Evolutionary conservation across 1,140 invertebrate genomes (phyloP).

Genomic region (Andrena cerasifolii): DNA sequence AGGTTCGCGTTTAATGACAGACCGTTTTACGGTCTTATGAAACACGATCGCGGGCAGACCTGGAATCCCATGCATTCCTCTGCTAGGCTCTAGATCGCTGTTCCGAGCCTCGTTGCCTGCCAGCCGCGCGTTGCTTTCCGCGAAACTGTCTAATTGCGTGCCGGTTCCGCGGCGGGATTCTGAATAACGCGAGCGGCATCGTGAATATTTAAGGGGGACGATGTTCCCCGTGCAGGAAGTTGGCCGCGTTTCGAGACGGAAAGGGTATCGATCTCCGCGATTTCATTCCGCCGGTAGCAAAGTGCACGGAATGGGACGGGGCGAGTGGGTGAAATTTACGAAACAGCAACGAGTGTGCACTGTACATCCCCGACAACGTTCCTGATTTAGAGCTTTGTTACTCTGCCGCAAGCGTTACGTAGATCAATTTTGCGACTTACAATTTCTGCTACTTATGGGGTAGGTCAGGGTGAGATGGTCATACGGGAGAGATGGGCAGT

Average conservation of each 20-base stretch:
- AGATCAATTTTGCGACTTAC: no score
- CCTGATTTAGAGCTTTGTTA: no score
- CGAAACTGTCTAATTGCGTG: conserved; percentile 59
- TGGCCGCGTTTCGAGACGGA: conserved; percentile 21
- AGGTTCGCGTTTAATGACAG: conserved; percentile 74
- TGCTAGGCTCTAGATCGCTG: no score
- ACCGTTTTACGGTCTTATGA: conserved; percentile 71
- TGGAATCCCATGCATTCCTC: conserved; percentile 40
- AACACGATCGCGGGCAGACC: conserved; percentile 66
- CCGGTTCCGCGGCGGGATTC: conserved; percentile 17
- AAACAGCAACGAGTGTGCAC: no score
- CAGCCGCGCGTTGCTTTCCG: conserved; percentile 47
- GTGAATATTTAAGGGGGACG: conserved; percentile 40
- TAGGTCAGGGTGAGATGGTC: no score
- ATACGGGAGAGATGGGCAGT: no score
- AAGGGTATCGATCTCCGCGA: conserved; percentile 24
- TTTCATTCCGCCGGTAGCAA: conserved; percentile 12
- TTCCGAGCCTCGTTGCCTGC: not conserved
- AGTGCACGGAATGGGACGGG: not conserved
- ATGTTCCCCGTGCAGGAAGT: conserved; percentile 23
- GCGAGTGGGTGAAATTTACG: no score
- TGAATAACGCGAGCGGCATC: conserved; percentile 32
- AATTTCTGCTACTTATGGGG: no score
- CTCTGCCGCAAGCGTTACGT: no score
- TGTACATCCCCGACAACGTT: no score